Percentiles rank a stretch among this genome's conserved stretches.
Evolutionary conservation across 2,797 vertebrate genomes (phyloP).

Genomic region (Xyrichtys novacula): DNA sequence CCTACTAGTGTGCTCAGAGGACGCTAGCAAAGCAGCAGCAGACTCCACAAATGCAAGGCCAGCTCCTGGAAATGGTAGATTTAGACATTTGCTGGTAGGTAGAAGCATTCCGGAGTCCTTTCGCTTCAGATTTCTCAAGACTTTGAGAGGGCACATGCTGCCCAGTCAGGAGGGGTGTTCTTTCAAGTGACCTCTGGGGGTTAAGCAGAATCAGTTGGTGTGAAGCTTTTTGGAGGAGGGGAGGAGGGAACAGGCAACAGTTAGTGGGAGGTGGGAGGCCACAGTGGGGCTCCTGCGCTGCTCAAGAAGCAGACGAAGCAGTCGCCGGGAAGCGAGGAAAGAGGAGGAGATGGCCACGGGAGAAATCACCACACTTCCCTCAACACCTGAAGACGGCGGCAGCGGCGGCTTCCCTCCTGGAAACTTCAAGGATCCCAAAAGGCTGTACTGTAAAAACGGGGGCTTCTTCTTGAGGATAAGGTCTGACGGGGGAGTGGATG

Average conservation of each 20-base stretch:
- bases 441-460: constrained; percentile 97
- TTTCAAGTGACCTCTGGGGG: constrained; percentile 71
- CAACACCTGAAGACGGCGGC: constrained; percentile 88
- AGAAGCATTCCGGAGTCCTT: constrained; percentile 32
- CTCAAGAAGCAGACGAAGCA: constrained; percentile 65
- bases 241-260: constrained; percentile 55
- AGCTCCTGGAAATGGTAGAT: constrained; percentile 23
- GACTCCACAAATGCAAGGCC: constrained; percentile 26
- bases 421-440: constrained; percentile 94
- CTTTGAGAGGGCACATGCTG: constrained; percentile 56
- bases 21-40: constrained; percentile 43
- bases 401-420: constrained; percentile 88
- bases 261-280: constrained; percentile 78
- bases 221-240: constrained; percentile 67
- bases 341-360: constrained; percentile 88
- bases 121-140: constrained; percentile 26
- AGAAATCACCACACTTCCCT: constrained; percentile 91
- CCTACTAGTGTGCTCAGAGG: constrained; percentile 40
- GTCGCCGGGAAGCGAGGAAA: constrained; percentile 49
- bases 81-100: constrained; percentile 19
- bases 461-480: constrained; percentile 95
- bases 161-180: constrained; percentile 48
- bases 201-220: constrained; percentile 68
- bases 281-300: constrained; percentile 64
- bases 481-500: constrained; percentile 94